Conservation (phyloP, 2,113 vertebrate genomes). For the Crocuta crocuta region DNA sequence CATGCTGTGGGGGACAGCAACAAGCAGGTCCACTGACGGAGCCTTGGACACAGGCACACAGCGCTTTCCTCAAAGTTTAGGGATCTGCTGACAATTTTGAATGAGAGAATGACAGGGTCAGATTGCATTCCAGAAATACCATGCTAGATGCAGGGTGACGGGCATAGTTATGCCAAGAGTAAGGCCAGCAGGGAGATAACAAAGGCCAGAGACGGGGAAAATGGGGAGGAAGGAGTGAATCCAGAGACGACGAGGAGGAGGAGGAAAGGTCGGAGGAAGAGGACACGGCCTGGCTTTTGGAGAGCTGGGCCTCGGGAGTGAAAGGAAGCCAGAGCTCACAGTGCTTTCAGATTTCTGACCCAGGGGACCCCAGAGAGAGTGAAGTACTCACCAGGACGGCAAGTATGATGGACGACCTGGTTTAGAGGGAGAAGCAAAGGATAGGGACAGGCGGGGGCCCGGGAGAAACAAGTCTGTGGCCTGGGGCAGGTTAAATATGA, state of each 20-base stretch:
- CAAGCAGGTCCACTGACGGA: not conserved
- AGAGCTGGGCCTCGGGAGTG: not conserved
- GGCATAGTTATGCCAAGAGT: not conserved
- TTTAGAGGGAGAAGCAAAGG: not conserved
- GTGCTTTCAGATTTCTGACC: not conserved
- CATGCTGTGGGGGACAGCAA: not conserved
- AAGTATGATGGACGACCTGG: not conserved
- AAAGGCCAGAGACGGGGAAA: not conserved
- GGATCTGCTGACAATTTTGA: not conserved
- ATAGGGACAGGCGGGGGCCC: not conserved
- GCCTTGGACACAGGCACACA: rapidly evolving
- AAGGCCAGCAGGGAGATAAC: not conserved
- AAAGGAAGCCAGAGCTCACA: not conserved
- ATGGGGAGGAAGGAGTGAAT: not conserved
- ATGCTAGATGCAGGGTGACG: not conserved
- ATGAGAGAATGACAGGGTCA: not conserved
- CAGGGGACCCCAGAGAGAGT: not conserved
- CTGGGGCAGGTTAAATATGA: not conserved
- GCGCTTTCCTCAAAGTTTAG: not conserved
- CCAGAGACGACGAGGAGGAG: not conserved
- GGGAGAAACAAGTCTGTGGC: not conserved
- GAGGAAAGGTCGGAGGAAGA: not conserved
- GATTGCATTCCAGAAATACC: not conserved
- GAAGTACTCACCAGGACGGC: not conserved
- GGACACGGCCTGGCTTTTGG: not conserved